A percentile compares a stretch with the other conserved stretches of the same genome.
These are phyloP conservation scores for Lepidocolaptes lacrymiger DNA, from an alignment of 2,797 vertebrate genomes.

Conservation along the genomic window DNA sequence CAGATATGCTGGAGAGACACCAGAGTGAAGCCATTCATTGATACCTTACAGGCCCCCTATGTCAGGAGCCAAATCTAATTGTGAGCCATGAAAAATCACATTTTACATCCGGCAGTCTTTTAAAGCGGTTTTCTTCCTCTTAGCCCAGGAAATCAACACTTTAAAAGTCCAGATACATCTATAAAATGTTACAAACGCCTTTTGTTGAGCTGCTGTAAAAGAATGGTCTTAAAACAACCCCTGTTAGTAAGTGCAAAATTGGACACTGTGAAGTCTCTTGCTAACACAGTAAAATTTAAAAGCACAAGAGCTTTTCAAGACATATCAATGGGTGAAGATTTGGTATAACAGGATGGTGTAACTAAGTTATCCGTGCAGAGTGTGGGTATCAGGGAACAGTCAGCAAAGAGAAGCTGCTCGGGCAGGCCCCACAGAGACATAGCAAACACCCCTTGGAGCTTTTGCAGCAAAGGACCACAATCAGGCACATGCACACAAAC, in stretches of 20 bases:
- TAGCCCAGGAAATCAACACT: background rate
- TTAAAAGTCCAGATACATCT: background rate
- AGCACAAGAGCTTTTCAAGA: background rate
- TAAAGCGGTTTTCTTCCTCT: background rate
- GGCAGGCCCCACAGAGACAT: background rate
- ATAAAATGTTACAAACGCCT: background rate
- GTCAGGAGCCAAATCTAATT: background rate
- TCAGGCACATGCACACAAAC: background rate
- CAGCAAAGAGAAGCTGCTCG: background rate
- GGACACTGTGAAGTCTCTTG: rapidly evolving
- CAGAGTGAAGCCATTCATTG: background rate
- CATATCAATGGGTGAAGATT: rapidly evolving
- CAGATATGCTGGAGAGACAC: rapidly evolving
- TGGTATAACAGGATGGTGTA: rapidly evolving
- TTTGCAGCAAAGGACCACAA: rapidly evolving
- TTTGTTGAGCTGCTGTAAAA: background rate
- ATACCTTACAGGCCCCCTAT: rapidly evolving
- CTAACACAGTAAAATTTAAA: background rate
- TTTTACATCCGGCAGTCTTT: background rate
- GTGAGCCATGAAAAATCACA: background rate
- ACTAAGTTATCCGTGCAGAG: rapidly evolving
- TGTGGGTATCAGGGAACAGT: rapidly evolving
- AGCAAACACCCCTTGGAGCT: background rate
- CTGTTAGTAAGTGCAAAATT: rapidly evolving
- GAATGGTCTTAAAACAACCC: background rate